These are phyloP conservation scores for Tenthredo livida DNA, from an alignment of 2,888 invertebrate genomes.

Conservation along the genomic window DNA sequence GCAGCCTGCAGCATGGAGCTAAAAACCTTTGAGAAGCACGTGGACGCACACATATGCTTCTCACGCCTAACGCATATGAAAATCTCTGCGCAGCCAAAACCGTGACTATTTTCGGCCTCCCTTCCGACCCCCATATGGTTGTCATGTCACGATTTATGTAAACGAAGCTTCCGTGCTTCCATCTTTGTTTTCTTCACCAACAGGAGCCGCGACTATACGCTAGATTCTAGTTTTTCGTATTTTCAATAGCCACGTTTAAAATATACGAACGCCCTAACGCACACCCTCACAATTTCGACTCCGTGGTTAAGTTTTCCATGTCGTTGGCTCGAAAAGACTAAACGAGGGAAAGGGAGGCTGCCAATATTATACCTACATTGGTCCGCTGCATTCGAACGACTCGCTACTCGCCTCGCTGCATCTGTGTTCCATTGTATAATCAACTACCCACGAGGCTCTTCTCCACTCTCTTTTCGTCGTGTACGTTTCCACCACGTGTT, in stretches of 20 bases:
- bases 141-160: constrained; percentile 50
- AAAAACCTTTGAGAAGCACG: constrained; percentile 6
- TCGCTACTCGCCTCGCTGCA: constrained; percentile 7
- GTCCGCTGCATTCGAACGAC: background rate
- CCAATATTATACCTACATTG: background rate
- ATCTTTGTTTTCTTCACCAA: constrained; percentile 1
- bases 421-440: constrained; percentile 34
- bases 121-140: constrained; percentile 48
- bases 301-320: background rate
- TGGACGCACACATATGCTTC: constrained; percentile 29
- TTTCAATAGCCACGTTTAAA: background rate
- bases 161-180: constrained; percentile 43
- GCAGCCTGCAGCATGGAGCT: background rate
- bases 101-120: constrained; percentile 48
- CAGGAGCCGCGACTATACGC: background rate
- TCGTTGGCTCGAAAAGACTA: background rate
- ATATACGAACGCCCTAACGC: background rate
- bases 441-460: background rate
- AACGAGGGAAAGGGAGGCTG: background rate
- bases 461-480: background rate
- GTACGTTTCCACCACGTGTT: background rate
- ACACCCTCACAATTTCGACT: background rate
- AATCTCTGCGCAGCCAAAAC: constrained; percentile 32
- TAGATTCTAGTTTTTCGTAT: background rate
- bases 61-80: constrained; percentile 26